Percentiles rank a stretch among this genome's conserved stretches.
These are phyloP conservation scores for Paraplagusia blochii DNA, from an alignment of 2,113 vertebrate genomes.

Conservation along the genomic window DNA sequence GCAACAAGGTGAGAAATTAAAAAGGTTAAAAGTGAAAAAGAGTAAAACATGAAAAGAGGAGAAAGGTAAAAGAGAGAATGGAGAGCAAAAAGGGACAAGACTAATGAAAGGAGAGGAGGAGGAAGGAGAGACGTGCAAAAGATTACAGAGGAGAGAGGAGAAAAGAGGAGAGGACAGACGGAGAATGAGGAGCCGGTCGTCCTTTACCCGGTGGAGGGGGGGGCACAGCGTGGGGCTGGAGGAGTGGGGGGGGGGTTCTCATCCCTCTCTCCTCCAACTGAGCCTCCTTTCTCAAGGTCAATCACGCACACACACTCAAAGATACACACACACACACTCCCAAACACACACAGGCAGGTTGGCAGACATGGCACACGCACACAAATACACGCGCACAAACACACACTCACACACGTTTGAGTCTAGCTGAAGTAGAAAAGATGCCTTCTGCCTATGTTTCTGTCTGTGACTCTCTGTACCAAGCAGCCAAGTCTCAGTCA, in stretches of 20 bases:
- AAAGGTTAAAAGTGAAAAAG: no score
- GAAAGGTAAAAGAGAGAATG: background rate
- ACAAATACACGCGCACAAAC: constrained; percentile 32
- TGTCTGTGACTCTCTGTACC: constrained; percentile 61
- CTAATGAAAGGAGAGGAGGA: background rate
- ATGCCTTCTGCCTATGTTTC: constrained; percentile 61
- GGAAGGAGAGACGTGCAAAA: background rate
- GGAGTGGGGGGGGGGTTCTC: constrained; percentile 40
- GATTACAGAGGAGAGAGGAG: constrained; percentile 2
- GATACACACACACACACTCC: constrained; percentile 15
- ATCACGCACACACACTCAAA: constrained; percentile 39
- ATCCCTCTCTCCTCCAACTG: constrained; percentile 67
- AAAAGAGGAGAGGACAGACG: constrained; percentile 41
- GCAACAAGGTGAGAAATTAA: no score
- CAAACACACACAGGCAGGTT: constrained; percentile 22
- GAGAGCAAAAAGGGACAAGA: background rate
- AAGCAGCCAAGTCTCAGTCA: constrained; percentile 63
- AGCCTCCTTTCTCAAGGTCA: constrained; percentile 77
- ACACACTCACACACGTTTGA: constrained; percentile 41
- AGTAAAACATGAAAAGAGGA: no score
- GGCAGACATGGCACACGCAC: constrained; percentile 17
- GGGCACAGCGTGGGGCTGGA: constrained; percentile 42
- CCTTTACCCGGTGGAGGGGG: constrained; percentile 59
- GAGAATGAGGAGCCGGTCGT: constrained; percentile 56
- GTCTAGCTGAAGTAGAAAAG: constrained; percentile 58